These are phyloP conservation scores for Dendrolimus pini DNA, from an alignment of 2,888 invertebrate genomes.

Conservation along the genomic window DNA sequence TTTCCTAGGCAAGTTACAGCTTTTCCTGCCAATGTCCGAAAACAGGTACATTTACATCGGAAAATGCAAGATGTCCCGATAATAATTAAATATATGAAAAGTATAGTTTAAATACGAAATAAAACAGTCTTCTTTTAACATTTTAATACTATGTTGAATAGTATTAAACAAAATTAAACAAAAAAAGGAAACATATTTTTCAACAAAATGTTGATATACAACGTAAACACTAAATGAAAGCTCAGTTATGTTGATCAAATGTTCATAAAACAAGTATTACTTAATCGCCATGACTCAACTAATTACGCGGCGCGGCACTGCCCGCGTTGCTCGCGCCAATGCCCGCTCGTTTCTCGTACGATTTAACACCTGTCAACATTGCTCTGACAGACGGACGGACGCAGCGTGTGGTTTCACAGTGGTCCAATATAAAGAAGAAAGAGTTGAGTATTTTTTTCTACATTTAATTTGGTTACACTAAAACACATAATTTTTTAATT, in stretches of 20 bases:
- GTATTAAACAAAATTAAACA: too few species aligned
- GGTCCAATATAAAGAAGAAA: conserved; percentile 13
- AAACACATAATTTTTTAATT: too few species aligned
- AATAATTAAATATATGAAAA: too few species aligned
- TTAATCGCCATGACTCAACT: conserved; percentile 55
- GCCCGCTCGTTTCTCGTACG: conserved; percentile 41
- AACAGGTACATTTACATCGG: too few species aligned
- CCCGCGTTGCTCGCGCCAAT: conserved; percentile 17
- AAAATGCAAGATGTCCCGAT: too few species aligned
- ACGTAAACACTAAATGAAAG: background rate
- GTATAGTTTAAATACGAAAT: too few species aligned
- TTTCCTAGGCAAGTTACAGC: too few species aligned
- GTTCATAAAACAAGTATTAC: conserved; percentile 29
- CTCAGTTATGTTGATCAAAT: conserved; percentile 1
- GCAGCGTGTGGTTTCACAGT: conserved; percentile 27
- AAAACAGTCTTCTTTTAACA: too few species aligned
- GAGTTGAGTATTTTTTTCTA: background rate
- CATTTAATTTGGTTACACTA: too few species aligned
- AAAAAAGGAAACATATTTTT: too few species aligned
- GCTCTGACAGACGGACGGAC: conserved; percentile 46
- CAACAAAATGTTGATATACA: background rate
- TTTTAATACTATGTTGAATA: too few species aligned
- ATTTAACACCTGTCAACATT: conserved; percentile 67
- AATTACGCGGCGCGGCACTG: conserved; percentile 37
- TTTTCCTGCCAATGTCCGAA: too few species aligned